Base-by-base conservation (phyloP, 53 echinoderm and acorn worm genomes). In the Holothuria leucospilota region DNA sequence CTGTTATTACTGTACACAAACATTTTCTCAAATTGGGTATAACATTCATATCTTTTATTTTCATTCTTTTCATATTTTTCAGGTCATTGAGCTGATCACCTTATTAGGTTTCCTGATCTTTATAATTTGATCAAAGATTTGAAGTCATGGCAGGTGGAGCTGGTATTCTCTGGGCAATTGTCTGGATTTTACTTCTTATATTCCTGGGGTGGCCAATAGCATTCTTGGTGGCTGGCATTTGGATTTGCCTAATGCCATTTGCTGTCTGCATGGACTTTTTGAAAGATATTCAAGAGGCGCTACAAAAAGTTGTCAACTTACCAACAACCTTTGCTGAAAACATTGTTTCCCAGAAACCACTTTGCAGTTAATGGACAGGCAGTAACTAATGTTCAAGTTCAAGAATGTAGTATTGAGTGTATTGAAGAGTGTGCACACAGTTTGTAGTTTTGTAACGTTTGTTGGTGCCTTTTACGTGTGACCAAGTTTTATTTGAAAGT, bases 201-300 rank as follows among this genome's bases (percentile, higher is more conserved):
- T 98, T 98, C 81, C 85, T 98, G 26, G 99, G 95, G 26, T 98
- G 99, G 99, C 99, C 99, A 12, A 88, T 98, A 10, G 99, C 93
- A 62, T 98, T 95, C 87, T 78, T 98, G 46, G 87, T 93, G 21
- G 93, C 93, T 62, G 90, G 99, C 84, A 58, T 98, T 65, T 98
- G 95, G 95, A 88, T 98, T 18, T 98, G 92, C 84, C 88, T 95
- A 80, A 91, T 98, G 90, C 99, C 99, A 16, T 98, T 98, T 87
- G 89, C 88, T 14, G 95, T 98, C 38, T 98, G 99, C 85, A 95
- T 95, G 86, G 86, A 85, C 65, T 98, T 95, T 88, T 87, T 92
- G 39, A 98, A 98, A 77, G 93, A 91, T 74, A 87, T 95, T 62
- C 93, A 91, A 85, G 99, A 97, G 88, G 90, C 86, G 62, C 70